These are phyloP conservation scores for Corynorhinus townsendii DNA, from an alignment of 2,113 vertebrate genomes.

Conservation along the genomic window DNA sequence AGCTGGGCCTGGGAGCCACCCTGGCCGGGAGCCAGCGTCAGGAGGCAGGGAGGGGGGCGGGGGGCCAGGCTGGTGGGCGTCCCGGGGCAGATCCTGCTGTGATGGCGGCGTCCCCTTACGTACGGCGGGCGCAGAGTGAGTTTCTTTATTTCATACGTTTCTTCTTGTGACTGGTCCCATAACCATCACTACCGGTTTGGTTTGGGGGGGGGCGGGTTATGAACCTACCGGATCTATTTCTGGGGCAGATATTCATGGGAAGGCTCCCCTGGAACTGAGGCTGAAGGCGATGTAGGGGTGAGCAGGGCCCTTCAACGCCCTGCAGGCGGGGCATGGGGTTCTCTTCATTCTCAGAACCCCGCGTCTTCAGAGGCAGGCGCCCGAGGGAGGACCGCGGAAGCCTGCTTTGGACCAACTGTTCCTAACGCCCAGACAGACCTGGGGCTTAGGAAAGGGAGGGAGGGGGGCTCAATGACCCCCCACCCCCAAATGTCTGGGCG, in stretches of 20 bases:
- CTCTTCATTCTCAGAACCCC: slow-evolving; percentile 54
- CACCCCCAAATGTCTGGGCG: slow-evolving; percentile 59
- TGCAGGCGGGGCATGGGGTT: slow-evolving; percentile 42
- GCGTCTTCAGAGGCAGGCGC: background rate
- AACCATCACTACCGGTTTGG: slow-evolving; percentile 77
- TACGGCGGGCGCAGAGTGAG: slow-evolving; percentile 74
- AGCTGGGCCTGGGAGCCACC: background rate
- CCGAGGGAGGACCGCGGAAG: background rate
- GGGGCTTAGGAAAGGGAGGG: background rate
- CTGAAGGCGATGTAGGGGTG: slow-evolving; percentile 75
- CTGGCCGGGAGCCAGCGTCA: no score
- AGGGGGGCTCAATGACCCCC: slow-evolving; percentile 35
- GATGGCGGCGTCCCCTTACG: background rate
- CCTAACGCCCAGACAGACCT: slow-evolving; percentile 26
- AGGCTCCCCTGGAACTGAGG: slow-evolving; percentile 72
- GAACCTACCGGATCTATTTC: slow-evolving; percentile 79
- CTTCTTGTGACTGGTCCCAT: slow-evolving; percentile 80
- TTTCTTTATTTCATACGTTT: slow-evolving; percentile 86
- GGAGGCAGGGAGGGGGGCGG: background rate
- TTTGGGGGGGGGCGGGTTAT: slow-evolving; percentile 66
- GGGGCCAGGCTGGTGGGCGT: background rate
- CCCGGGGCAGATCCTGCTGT: no score
- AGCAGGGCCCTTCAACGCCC: background rate
- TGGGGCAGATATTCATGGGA: slow-evolving; percentile 73
- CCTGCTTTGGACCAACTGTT: slow-evolving; percentile 20